Percentiles rank a stretch among this genome's conserved stretches.
Conservation (phyloP, 2,797 vertebrate species). For the Tinamus major region DNA sequence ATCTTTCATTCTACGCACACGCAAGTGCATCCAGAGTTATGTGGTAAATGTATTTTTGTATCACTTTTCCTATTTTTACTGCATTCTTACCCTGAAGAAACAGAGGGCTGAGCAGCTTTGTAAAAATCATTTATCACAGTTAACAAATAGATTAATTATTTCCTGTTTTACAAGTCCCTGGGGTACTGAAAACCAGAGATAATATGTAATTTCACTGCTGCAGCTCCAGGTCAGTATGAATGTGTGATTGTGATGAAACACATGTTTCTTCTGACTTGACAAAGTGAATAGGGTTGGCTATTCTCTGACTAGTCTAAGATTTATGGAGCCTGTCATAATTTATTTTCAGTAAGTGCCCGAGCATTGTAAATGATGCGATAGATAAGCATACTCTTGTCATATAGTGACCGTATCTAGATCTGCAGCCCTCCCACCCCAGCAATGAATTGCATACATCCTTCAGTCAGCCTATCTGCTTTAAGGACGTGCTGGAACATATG, state of each 20-base stretch:
- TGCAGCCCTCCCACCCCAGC: not conserved
- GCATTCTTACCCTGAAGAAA: not conserved
- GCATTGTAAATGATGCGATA: not conserved
- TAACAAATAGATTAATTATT: not conserved
- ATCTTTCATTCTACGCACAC: not conserved
- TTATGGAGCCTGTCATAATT: not conserved
- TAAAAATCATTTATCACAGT: not conserved
- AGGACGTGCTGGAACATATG: not conserved
- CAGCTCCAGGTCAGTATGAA: not conserved
- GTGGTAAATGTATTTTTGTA: not conserved
- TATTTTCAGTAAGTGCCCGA: not conserved
- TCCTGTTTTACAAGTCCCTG: not conserved
- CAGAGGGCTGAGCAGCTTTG: not conserved
- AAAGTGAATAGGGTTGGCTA: not conserved
- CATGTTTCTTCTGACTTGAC: not conserved
- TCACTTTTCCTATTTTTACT: not conserved
- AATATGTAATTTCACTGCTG: not conserved
- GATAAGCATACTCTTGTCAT: not conserved
- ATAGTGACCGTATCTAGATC: not conserved
- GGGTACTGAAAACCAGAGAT: not conserved
- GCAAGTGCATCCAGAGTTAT: not conserved
- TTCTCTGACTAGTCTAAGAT: not conserved
- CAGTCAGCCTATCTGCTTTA: not conserved
- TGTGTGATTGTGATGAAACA: not conserved
- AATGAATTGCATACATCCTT: not conserved